Evolutionary conservation across 2,797 vertebrate genomes (phyloP).

Genomic region (Phoebastria nigripes): DNA sequence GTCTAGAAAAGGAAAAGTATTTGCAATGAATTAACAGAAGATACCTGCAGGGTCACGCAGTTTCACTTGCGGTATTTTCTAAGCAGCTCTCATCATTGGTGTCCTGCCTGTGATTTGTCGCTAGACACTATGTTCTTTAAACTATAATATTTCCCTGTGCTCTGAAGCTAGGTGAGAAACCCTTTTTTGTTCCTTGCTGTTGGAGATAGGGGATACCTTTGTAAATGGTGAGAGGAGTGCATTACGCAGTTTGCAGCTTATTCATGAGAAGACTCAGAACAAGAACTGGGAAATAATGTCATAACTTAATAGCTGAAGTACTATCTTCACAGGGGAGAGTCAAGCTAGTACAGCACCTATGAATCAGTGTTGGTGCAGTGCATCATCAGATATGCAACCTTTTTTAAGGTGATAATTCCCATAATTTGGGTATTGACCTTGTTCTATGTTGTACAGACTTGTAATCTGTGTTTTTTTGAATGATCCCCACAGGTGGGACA

Average conservation of each 20-base stretch:
- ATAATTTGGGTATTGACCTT: conserved; percentile 46
- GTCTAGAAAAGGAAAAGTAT: background rate
- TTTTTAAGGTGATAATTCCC: conserved; percentile 29
- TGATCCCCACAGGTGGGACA: conserved; percentile 49
- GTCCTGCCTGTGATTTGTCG: background rate
- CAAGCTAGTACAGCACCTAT: background rate
- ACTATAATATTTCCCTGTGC: background rate
- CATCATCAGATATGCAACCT: conserved; percentile 10
- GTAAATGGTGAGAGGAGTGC: background rate
- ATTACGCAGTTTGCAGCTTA: background rate
- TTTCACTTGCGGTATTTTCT: background rate
- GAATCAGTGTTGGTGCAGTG: background rate
- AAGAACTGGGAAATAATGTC: background rate
- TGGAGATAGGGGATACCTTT: background rate
- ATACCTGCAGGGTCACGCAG: background rate
- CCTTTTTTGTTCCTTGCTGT: background rate
- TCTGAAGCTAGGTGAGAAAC: background rate
- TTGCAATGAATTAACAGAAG: background rate
- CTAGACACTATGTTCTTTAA: background rate
- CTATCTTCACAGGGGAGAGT: background rate
- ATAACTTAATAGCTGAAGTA: background rate
- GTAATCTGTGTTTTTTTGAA: conserved; percentile 31
- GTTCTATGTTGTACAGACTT: conserved; percentile 15
- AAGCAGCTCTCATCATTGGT: background rate
- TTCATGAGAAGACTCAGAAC: background rate